phyloP scores from a whole-genome alignment of 2,797 vertebrate genomes.

The Tragopan temminckii region DNA sequence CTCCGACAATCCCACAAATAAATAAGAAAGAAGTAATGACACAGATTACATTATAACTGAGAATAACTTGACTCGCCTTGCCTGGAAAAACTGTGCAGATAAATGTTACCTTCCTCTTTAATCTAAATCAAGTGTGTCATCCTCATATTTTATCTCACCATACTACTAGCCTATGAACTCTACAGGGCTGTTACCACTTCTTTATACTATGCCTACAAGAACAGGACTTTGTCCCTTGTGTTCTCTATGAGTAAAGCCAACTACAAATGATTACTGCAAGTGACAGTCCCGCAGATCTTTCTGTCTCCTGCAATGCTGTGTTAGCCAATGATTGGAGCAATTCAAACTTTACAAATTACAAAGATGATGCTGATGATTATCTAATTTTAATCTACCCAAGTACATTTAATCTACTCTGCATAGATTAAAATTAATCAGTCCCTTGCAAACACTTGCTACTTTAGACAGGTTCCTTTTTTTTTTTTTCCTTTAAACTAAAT shows the following conservation, averaged over 20 bases:
- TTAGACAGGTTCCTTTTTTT: not conserved
- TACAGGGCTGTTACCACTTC: not conserved
- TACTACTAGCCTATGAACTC: not conserved
- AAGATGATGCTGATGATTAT: slow-evolving; percentile 30
- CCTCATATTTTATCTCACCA: not conserved
- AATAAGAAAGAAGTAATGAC: not conserved
- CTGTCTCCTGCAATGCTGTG: not conserved
- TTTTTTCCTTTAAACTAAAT: not conserved
- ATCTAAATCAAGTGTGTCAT: not conserved
- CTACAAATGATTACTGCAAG: not conserved
- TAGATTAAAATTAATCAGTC: slow-evolving; percentile 47
- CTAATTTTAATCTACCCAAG: slow-evolving; percentile 19
- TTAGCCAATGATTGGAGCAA: slow-evolving; percentile 15
- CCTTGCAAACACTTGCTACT: slow-evolving; percentile 11
- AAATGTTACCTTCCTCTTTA: not conserved
- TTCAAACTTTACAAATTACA: slow-evolving; percentile 19
- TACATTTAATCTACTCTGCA: slow-evolving; percentile 36
- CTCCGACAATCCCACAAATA: not conserved
- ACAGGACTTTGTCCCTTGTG: not conserved
- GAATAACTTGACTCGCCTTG: not conserved
- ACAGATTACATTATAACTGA: slow-evolving; percentile 6
- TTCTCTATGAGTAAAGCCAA: not conserved
- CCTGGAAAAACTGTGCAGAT: not conserved
- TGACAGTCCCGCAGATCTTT: not conserved
- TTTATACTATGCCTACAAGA: not conserved